Percentiles rank a stretch among this genome's conserved stretches.
These are phyloP conservation scores for Hecatera dysodea DNA, from an alignment of 2,888 invertebrate species.

Conservation along the genomic window DNA sequence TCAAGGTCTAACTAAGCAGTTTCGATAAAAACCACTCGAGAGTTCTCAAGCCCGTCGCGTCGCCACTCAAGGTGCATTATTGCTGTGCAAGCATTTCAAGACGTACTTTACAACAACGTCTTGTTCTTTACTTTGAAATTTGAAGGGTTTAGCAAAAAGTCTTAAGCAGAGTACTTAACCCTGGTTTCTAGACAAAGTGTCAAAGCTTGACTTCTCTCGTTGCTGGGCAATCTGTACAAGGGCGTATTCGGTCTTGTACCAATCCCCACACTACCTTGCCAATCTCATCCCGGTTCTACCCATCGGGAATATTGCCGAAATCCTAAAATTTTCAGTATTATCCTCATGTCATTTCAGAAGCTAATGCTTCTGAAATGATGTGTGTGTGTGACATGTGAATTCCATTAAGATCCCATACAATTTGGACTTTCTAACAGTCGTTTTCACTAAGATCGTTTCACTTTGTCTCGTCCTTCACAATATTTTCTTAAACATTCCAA, in stretches of 20 bases:
- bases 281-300: no score
- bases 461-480: neutral
- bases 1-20: neutral
- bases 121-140: neutral
- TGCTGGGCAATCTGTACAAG: no score
- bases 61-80: neutral
- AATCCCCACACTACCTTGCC: no score
- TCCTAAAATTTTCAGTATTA: neutral
- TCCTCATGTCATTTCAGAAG: neutral
- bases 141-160: neutral
- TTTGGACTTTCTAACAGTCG: neutral
- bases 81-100: neutral
- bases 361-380: no score
- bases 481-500: no score
- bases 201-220: neutral
- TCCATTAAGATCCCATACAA: neutral
- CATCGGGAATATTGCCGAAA: neutral
- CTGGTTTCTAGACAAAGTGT: neutral
- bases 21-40: neutral
- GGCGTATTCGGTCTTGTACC: no score
- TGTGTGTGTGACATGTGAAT: no score
- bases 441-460: no score
- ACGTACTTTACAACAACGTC: neutral
- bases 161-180: neutral
- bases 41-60: neutral